A percentile compares a stretch with the other conserved stretches of the same genome.
phyloP scores from a whole-genome alignment of 1,140 invertebrate species.

The Homarus americanus region DNA sequence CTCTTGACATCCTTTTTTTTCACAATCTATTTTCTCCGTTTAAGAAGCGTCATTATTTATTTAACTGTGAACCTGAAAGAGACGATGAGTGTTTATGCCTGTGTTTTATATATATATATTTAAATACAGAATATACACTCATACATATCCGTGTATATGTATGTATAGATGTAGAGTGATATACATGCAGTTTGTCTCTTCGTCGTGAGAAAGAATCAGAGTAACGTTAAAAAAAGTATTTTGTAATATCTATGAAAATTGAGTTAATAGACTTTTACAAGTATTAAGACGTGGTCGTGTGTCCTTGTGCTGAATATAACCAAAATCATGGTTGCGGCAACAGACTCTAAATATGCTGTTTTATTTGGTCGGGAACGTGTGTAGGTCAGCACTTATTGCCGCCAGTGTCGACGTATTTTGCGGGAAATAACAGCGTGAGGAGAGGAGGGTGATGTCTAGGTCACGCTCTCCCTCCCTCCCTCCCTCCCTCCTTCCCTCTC shows the following conservation, averaged over 20 bases:
- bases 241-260: background rate
- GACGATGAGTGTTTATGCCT: background rate
- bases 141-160: background rate
- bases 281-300: background rate
- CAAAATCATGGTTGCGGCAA: background rate
- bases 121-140: background rate
- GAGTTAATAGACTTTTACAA: background rate
- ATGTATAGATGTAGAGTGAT: background rate
- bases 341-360: slow-evolving; percentile 2
- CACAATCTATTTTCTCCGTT: background rate
- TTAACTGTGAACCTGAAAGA: background rate
- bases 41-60: background rate
- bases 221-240: background rate
- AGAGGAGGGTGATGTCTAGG: background rate
- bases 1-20: background rate
- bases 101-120: background rate
- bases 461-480: background rate
- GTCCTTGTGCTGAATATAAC: background rate
- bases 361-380: background rate
- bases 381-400: background rate
- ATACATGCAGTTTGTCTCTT: background rate
- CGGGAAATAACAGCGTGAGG: no score
- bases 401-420: slow-evolving; percentile 21
- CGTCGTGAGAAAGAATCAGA: background rate
- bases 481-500: no score